Conservation (phyloP, 2,113 vertebrate species). For the Seriola rivoliana region DNA sequence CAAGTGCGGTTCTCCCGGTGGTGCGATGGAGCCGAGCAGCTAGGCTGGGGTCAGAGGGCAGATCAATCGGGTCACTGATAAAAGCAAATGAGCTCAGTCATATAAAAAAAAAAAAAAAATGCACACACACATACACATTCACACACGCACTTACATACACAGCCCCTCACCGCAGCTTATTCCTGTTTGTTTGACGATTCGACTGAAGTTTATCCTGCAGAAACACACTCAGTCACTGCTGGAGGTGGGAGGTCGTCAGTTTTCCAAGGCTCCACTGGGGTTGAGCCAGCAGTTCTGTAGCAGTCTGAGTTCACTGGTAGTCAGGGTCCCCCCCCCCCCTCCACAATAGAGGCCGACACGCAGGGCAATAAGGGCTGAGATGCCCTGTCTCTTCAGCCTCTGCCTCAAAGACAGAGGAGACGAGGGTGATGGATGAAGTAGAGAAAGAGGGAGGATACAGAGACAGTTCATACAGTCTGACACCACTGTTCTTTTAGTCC, state of each 20-base stretch:
- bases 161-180: conserved; percentile 1
- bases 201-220: conserved; percentile 13
- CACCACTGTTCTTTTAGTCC: conserved; percentile 25
- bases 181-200: conserved; percentile 16
- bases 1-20: conserved; percentile 38
- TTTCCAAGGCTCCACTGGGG: conserved; percentile 22
- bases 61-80: conserved; percentile 33
- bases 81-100: conserved; percentile 45
- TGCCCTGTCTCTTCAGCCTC: conserved; percentile 36
- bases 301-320: conserved; percentile 44
- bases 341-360: conserved; percentile 30
- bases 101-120: conserved; percentile 13
- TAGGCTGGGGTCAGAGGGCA: conserved; percentile 47
- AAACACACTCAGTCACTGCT: conserved; percentile 22
- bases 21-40: conserved; percentile 20
- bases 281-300: conserved; percentile 40
- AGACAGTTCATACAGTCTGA: conserved; percentile 38
- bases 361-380: conserved; percentile 26
- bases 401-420: conserved; percentile 39
- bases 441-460: conserved; percentile 3
- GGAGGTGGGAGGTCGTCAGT: conserved; percentile 35
- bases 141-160: background rate
- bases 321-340: background rate
- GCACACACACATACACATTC: background rate
- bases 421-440: conserved; percentile 20